A percentile compares a stretch with the other conserved stretches of the same genome.
phyloP scores from a whole-genome alignment of 2,113 vertebrate genomes.

The Plecturocebus donacophilus region DNA sequence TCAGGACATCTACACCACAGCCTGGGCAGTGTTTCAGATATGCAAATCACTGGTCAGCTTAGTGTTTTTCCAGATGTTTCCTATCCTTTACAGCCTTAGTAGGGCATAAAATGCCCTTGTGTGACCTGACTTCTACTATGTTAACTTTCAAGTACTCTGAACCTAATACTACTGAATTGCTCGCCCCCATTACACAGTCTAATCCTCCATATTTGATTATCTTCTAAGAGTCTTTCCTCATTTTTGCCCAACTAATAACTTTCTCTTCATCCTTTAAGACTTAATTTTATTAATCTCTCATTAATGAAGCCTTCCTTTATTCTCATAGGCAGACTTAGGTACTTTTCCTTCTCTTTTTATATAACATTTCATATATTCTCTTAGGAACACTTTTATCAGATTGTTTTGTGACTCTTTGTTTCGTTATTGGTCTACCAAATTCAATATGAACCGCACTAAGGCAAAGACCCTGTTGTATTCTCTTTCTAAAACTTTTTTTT shows the following conservation, averaged over 20 bases:
- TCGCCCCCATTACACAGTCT: neutral
- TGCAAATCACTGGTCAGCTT: neutral
- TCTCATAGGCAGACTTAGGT: neutral
- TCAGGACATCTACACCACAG: neutral
- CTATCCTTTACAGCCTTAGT: neutral
- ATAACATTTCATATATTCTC: neutral
- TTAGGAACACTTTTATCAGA: neutral
- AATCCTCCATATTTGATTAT: neutral
- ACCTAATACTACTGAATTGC: neutral
- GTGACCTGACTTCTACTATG: neutral
- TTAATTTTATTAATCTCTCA: neutral
- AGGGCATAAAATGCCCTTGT: neutral
- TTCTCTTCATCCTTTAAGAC: neutral
- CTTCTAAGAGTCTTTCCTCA: neutral
- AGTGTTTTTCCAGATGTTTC: neutral
- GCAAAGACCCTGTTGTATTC: neutral
- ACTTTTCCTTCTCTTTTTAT: neutral
- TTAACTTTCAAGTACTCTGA: neutral
- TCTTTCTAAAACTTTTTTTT: neutral
- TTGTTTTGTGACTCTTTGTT: neutral
- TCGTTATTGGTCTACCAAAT: neutral
- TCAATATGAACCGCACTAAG: neutral
- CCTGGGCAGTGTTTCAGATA: slow-evolving; percentile 4
- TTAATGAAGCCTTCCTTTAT: neutral
- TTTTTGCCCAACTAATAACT: neutral